Evolutionary conservation across 2,888 invertebrate species (phyloP).

Genomic region (Polymixis flavicincta): DNA sequence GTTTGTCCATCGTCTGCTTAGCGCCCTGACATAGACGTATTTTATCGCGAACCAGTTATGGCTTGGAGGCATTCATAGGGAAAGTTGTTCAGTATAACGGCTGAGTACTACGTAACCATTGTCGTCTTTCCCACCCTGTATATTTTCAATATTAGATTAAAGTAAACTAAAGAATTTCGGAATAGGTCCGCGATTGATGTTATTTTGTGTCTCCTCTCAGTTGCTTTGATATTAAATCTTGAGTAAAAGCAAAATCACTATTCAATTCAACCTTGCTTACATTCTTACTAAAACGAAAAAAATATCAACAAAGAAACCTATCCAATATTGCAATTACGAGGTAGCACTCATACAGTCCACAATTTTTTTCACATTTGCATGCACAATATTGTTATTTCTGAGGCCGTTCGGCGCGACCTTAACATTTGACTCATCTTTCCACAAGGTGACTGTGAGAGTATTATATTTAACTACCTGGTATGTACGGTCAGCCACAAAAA

Average conservation of each 20-base stretch:
- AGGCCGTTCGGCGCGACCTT: slow-evolving; percentile 55
- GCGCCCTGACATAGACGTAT: no score
- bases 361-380: slow-evolving; percentile 30
- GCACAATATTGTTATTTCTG: slow-evolving; percentile 43
- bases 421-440: slow-evolving; percentile 61
- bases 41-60: no score
- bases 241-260: background rate
- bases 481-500: background rate
- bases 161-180: background rate
- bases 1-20: no score
- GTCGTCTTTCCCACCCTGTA: background rate
- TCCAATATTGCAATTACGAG: slow-evolving; percentile 8
- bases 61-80: background rate
- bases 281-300: background rate
- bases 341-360: background rate
- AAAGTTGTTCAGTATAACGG: background rate
- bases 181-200: background rate
- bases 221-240: background rate
- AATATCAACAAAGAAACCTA: background rate
- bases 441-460: slow-evolving; percentile 47
- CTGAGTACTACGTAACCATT: background rate
- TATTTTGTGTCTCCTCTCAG: no score
- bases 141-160: background rate
- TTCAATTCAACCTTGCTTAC: background rate
- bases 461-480: slow-evolving; percentile 10